Evolutionary conservation across 30 jellyfish, hydroid and myxozoan species (phyloP), one percentile per base, ranked within the genome.

Genomic region (Aurelia sp.): DNA sequence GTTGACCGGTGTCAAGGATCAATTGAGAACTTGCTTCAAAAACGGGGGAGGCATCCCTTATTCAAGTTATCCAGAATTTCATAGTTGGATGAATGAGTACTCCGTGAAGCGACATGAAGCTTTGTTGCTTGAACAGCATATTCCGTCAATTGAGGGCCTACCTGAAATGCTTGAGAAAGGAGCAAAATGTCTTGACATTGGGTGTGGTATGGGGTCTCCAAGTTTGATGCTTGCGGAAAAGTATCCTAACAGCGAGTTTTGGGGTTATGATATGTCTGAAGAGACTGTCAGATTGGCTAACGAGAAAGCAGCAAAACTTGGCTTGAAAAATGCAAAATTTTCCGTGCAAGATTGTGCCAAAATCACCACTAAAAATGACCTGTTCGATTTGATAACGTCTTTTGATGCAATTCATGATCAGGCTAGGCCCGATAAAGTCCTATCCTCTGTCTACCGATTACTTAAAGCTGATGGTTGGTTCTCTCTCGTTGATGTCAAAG

Each of bases 401-500:
- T 55, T 22, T 81, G 90, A 81, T 81, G 90, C 90, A 27, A 81
- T 81, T 35, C 90, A 81, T 68, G 90, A 81, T 13, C 90, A 81
- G 71, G 90, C 90, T 7, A 12, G 71, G 6, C 90, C 90, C 11
- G 90, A 74, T 6, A 74, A 66, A 4, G 82, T 31, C 16, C 67
- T 81, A 21, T 81, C 83, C 16, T 60, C 75, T 44, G 71, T 59
- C 19, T 66, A 22, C 76, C 71, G 44, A 33, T 66, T 81, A 84
- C 82, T 81, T 3, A 81, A 81, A 53, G 60, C 71, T 1, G 90
- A 58, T 66, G 90, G 90, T 3, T 21, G 53, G 19, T 81, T 81
- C 76, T 81, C 90, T 20, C 69, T 81, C 75, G 81, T 81, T 19
- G 90, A 81, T 52, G 83, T 81, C 37, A 35, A 66, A 3, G 90